phyloP scores from a whole-genome alignment of 1,140 invertebrate species.

The Brachionus rotundiformis region DNA sequence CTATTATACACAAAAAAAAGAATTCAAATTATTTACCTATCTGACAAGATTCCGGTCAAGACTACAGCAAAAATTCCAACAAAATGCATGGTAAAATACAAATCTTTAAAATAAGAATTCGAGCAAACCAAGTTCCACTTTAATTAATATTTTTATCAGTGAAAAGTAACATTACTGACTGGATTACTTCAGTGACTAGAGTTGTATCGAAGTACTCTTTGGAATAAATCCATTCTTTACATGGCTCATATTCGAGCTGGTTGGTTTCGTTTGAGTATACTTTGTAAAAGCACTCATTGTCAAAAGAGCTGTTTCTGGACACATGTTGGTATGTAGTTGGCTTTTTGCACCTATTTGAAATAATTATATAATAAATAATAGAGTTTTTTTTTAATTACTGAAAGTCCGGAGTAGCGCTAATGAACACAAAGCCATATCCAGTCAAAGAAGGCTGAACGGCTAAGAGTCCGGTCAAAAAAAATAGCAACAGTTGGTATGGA shows the following conservation, averaged over 20 bases:
- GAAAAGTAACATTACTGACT: background rate
- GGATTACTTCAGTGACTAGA: slow-evolving; percentile 33
- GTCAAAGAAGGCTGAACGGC: background rate
- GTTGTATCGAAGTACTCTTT: slow-evolving; percentile 20
- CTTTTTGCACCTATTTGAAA: background rate
- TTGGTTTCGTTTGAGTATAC: background rate
- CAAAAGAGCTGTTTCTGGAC: background rate
- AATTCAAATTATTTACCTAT: background rate
- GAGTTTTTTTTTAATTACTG: background rate
- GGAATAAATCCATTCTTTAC: slow-evolving; percentile 28
- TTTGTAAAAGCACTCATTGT: background rate
- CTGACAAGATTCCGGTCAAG: slow-evolving; percentile 25
- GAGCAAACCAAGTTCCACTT: slow-evolving; percentile 48
- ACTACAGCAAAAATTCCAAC: slow-evolving; percentile 20
- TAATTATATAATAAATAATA: background rate
- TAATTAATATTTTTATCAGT: slow-evolving; percentile 10
- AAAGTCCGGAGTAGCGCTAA: background rate
- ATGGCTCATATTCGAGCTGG: background rate
- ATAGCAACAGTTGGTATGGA: slow-evolving; percentile 24
- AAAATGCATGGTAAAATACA: slow-evolving; percentile 34
- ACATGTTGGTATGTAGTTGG: background rate
- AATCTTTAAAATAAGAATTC: background rate
- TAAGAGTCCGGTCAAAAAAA: background rate
- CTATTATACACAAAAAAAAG: background rate
- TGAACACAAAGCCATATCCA: background rate